Evolutionary conservation across 2,888 invertebrate species (phyloP), one percentile per base, ranked within the genome.

Genomic region (Drosophila dives): DNA sequence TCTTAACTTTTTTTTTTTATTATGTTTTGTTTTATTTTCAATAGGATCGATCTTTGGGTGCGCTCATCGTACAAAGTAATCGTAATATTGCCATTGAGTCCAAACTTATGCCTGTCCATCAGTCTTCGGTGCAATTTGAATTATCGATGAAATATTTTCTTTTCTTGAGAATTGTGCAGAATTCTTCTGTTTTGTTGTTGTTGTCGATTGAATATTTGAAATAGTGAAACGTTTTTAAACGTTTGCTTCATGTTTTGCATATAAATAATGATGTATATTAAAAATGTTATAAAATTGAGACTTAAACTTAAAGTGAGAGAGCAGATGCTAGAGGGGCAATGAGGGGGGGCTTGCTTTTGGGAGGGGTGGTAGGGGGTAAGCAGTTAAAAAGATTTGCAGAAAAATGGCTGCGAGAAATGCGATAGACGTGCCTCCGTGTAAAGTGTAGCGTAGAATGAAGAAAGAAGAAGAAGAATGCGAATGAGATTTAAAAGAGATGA

Each of bases 391-490:
- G 66, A 72, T 60, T 58, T 55, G 54, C 38, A 50, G 53, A 73
- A 76, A 79, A 81, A 80, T 86, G 89, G 83, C 90, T 87, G 83
- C 81, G 89, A 89, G 89, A 89, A 89, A 89, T 89, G 90, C 84
- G 89, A 90, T 86, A 87, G 81, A 80, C 90, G 90, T 89, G 90
- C 89, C 77, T 81, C 71, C 73, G 84, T 86, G 86, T 89, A 72
- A 70, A 87, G 83, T 87, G 84, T 85, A 87, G 85, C 83, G 85
- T 87, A 85, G 85, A 70, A 75, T 75, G 75, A 77, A 64, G 38
- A 72, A 56, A 45, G n/a, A 45, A 20, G n/a, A 60, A 49, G 50
- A 64, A 65, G 40, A 42, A 75, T 67, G 54, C 40, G 66, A 42
- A 33, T 32, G 32, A 64, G 20, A 17, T 36, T n/a, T 29, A 26